Evolutionary conservation across 2,113 vertebrate species (phyloP).

Genomic region (Pandion haliaetus): DNA sequence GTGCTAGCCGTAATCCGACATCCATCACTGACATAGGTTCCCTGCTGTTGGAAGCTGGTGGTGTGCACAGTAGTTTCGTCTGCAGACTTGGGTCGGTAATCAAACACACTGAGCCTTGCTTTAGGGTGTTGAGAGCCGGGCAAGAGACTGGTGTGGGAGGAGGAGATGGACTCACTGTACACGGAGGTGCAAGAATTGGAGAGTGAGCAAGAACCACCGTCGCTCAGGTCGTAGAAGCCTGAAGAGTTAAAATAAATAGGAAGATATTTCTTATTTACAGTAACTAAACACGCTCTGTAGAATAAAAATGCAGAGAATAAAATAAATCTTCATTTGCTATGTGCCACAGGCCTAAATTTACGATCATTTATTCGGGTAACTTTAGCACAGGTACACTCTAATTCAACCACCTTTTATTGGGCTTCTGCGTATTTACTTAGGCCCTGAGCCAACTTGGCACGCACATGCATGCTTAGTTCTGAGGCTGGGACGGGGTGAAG

Average conservation of each 20-base stretch:
- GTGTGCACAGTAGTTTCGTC: constrained; percentile 81
- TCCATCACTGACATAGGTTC: constrained; percentile 64
- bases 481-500: background rate
- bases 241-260: background rate
- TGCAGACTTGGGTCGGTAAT: constrained; percentile 83
- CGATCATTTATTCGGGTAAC: background rate
- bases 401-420: background rate
- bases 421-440: background rate
- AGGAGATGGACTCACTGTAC: constrained; percentile 86
- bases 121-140: constrained; percentile 44
- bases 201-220: constrained; percentile 87
- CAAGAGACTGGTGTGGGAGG: constrained; percentile 79
- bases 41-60: constrained; percentile 65
- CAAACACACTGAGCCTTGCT: constrained; percentile 39
- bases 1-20: constrained; percentile 67
- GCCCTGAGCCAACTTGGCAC: background rate
- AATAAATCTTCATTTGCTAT: background rate
- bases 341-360: background rate
- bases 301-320: background rate
- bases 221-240: constrained; percentile 97
- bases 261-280: background rate
- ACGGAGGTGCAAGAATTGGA: constrained; percentile 94
- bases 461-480: background rate
- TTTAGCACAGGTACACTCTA: background rate
- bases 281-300: background rate